Evolutionary conservation across 2,113 vertebrate genomes (phyloP).

Genomic region (Xenopus laevis): DNA sequence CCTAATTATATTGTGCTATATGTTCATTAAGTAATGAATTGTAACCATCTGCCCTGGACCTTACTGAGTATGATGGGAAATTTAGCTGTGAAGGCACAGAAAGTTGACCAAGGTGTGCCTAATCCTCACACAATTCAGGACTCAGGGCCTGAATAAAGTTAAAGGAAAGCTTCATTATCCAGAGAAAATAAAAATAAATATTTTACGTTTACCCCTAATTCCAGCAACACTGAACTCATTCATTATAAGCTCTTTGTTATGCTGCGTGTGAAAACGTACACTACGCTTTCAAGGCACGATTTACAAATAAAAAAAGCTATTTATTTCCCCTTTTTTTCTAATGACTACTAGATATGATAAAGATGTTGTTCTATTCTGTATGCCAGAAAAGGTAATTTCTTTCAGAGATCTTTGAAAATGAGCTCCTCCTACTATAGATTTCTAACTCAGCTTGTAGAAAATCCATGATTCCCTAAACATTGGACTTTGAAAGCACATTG

Average conservation of each 20-base stretch:
- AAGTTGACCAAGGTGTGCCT: too few species aligned
- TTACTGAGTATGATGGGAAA: too few species aligned
- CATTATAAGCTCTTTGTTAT: constrained; percentile 15
- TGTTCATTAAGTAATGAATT: too few species aligned
- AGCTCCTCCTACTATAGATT: constrained; percentile 81
- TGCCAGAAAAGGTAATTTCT: constrained; percentile 69
- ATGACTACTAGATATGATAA: constrained; percentile 43
- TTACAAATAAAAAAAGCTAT: constrained; percentile 32
- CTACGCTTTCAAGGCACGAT: constrained; percentile 26
- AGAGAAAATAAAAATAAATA: too few species aligned
- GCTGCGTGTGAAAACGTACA: constrained; percentile 4
- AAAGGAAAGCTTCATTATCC: neutral
- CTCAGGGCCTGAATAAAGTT: too few species aligned
- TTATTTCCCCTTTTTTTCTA: constrained; percentile 32
- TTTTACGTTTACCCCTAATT: too few species aligned
- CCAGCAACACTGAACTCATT: neutral
- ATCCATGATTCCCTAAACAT: constrained; percentile 83
- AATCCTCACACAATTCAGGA: too few species aligned
- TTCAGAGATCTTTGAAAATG: constrained; percentile 77
- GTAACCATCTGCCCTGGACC: too few species aligned
- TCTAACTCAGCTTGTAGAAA: constrained; percentile 79
- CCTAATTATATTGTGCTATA: too few species aligned
- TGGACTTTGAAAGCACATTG: constrained; percentile 80
- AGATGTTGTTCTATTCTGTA: constrained; percentile 44
- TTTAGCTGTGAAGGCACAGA: too few species aligned